A percentile compares a stretch with the other conserved stretches of the same genome.
Conservation (phyloP, 2,797 vertebrate species). For the Periophthalmus magnuspinnatus region DNA sequence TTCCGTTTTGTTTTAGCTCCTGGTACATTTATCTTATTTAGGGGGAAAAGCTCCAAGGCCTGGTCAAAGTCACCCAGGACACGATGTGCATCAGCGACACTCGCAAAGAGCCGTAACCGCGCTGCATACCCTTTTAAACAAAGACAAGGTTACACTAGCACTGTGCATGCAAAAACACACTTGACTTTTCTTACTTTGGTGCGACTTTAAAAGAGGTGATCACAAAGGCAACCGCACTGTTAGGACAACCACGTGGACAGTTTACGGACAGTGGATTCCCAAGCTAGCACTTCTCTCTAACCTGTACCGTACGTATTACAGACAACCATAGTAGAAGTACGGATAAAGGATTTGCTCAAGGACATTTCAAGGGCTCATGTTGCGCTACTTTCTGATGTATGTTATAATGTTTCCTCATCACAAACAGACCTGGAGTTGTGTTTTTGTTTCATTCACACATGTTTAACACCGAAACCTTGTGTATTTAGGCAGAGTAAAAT, state of each 20-base stretch:
- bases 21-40: slow-evolving; percentile 20
- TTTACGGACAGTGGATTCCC: slow-evolving; percentile 6
- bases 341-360: too few relatives aligned
- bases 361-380: background rate
- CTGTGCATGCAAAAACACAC: slow-evolving; percentile 6
- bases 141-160: slow-evolving; percentile 48
- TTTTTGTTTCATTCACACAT: too few relatives aligned
- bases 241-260: slow-evolving; percentile 33
- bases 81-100: slow-evolving; percentile 51
- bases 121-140: slow-evolving; percentile 48
- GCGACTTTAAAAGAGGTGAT: slow-evolving; percentile 50
- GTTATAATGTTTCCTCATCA: too few relatives aligned
- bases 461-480: too few relatives aligned
- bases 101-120: slow-evolving; percentile 45
- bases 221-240: slow-evolving; percentile 36
- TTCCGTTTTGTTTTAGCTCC: slow-evolving; percentile 30
- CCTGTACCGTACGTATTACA: too few relatives aligned
- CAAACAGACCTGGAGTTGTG: too few relatives aligned
- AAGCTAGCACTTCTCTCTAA: slow-evolving; percentile 19
- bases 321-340: too few relatives aligned
- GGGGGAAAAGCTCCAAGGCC: slow-evolving; percentile 47
- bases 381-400: too few relatives aligned
- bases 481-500: too few relatives aligned
- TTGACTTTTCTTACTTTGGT: slow-evolving; percentile 38
- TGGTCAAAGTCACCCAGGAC: slow-evolving; percentile 70